Evolutionary conservation across 2,113 vertebrate species (phyloP), one percentile per base, ranked within the genome.

Genomic region (Tenebrosternarchus preto): DNA sequence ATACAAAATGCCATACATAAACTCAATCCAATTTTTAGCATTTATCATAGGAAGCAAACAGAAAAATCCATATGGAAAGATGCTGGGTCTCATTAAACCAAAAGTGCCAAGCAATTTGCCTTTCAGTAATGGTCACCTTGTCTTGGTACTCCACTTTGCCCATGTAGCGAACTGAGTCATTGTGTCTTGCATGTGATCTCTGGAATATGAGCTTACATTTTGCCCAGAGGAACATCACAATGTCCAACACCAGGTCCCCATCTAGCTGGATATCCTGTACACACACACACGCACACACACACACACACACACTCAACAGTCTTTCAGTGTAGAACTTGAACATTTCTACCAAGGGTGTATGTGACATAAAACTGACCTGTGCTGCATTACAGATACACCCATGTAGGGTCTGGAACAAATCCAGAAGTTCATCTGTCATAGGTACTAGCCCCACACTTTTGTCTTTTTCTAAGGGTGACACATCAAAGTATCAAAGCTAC

Each of bases 161-260:
- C 7, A 83, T 75, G 43, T 88, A 86, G 56, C 91, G 90, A 68
- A 85, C 66, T 36, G 81, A 91, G 57, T 93, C 89, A 74, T 29
- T 85, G 81, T 85, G 90, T 78, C 84, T 84, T 7, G 60, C 69
- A 53, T 86, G 90, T 76, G 91, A 85, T 78, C 11, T 87, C 77
- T 93, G 92, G 82, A 97, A 86, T 76, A 90, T 92, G 0, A 2
- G 15, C 87, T 95, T 95, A 82, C 95, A 93, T 69, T 93, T 95
- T 77, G 90, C 87, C 97, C 97, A 99, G 29, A 98, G 86, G 86
- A 94, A 94, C 79, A 92, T 85, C 73, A 95, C 76, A 33, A 92
- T 78, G 83, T 94, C 93, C 89, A 93, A 73, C 82, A 95, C 86
- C 8, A 97, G 93, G 83, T 96, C 95, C 59, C 78, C 85, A 76